phyloP scores from a whole-genome alignment of 2,888 invertebrate species.

The Nesidiocoris tenuis region DNA sequence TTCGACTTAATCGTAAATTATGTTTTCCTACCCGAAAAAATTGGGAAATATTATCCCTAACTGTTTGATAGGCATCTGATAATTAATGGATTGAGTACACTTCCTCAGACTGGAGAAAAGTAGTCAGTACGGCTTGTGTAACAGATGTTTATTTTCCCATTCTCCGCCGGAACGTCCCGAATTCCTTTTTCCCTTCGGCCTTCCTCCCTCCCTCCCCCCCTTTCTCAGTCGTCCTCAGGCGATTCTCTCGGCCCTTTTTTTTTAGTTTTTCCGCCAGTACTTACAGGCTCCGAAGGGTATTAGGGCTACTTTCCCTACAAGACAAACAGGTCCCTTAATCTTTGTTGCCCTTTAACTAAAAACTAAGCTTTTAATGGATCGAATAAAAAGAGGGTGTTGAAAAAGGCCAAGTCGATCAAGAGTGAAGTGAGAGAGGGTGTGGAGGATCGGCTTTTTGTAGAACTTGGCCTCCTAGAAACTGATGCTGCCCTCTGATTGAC shows the following conservation, averaged over 20 bases:
- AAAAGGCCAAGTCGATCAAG: neutral
- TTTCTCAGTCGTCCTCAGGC: neutral
- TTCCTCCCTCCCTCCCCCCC: neutral
- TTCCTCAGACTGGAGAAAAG: too few relatives aligned
- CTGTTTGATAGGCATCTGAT: too few relatives aligned
- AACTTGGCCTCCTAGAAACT: too few relatives aligned
- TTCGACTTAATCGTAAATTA: too few relatives aligned
- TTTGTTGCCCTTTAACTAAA: constrained; percentile 43
- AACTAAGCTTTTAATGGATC: constrained; percentile 42
- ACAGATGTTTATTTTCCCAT: too few relatives aligned
- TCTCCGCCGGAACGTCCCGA: too few relatives aligned
- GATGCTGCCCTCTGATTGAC: too few relatives aligned
- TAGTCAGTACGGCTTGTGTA: too few relatives aligned
- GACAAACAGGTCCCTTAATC: constrained; percentile 40
- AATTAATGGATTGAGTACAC: too few relatives aligned
- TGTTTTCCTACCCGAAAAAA: too few relatives aligned
- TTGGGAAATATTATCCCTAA: too few relatives aligned
- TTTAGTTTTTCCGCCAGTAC: neutral
- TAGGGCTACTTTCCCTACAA: constrained; percentile 33
- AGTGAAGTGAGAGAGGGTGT: neutral
- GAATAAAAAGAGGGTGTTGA: constrained; percentile 16
- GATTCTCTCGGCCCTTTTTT: constrained; percentile 4
- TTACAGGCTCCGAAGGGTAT: neutral
- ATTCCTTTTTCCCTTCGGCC: neutral
- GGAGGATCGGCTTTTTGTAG: too few relatives aligned